Conservation (phyloP, 2,113 vertebrate species). For the Gadus macrocephalus region DNA sequence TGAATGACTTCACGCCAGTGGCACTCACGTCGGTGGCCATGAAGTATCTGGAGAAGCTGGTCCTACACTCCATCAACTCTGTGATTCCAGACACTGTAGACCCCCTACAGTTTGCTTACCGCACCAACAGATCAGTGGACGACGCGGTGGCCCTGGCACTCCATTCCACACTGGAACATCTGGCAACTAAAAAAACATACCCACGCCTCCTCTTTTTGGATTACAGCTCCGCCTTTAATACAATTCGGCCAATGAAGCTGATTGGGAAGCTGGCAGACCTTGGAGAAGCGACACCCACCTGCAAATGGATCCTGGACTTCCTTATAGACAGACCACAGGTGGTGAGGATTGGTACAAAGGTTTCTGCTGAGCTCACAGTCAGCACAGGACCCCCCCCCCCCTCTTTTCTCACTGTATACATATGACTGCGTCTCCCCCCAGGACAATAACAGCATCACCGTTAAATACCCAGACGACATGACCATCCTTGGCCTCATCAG, state of each 20-base stretch:
- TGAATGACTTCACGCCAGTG: slow-evolving; percentile 6
- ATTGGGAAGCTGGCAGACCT: slow-evolving; percentile 1
- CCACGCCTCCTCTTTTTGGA: neutral
- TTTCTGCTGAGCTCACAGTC: too few relatives aligned
- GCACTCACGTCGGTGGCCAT: neutral
- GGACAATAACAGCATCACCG: neutral
- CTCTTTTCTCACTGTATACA: neutral
- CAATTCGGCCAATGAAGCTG: neutral
- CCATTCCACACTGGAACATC: neutral
- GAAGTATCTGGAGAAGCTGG: slow-evolving; percentile 15
- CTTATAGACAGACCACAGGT: neutral
- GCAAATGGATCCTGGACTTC: neutral
- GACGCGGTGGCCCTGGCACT: slow-evolving; percentile 1
- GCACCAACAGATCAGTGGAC: neutral
- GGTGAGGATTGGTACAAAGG: too few relatives aligned
- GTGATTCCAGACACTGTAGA: neutral
- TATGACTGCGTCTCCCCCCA: neutral
- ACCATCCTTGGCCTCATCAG: slow-evolving; percentile 3
- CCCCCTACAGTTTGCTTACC: slow-evolving; percentile 2
- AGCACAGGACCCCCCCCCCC: neutral
- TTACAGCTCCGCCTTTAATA: neutral
- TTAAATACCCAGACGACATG: slow-evolving; percentile 4
- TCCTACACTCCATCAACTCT: neutral
- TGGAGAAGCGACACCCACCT: neutral
- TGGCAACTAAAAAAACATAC: neutral